Evolutionary conservation across 2,113 vertebrate genomes (phyloP).

Genomic region (Columba livia): DNA sequence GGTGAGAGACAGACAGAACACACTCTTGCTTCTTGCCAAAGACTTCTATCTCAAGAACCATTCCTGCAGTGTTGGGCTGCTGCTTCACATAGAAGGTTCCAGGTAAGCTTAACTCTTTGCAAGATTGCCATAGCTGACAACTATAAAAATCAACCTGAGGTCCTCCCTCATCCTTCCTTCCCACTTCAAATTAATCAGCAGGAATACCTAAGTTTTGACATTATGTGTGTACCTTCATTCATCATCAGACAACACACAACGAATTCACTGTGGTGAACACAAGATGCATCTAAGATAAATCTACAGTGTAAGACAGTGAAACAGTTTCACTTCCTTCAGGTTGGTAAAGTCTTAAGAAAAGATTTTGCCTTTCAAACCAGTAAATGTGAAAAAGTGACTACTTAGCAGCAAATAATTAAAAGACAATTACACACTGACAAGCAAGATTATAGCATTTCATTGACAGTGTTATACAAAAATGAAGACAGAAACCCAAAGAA

Average conservation of each 20-base stretch:
- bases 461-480: background rate
- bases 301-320: background rate
- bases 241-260: background rate
- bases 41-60: background rate
- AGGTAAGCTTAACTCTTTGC: background rate
- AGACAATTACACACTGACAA: slow-evolving; percentile 13
- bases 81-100: background rate
- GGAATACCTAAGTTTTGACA: background rate
- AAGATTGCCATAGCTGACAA: background rate
- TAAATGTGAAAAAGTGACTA: background rate
- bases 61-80: background rate
- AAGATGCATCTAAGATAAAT: background rate
- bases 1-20: background rate
- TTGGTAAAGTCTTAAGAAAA: background rate
- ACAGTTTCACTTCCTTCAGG: background rate
- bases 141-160: background rate
- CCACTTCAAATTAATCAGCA: background rate
- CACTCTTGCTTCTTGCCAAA: background rate
- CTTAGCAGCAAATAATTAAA: slow-evolving; percentile 27
- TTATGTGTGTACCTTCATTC: background rate
- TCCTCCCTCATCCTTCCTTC: background rate
- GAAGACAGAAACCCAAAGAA: slow-evolving; percentile 25
- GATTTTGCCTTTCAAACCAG: background rate
- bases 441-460: background rate
- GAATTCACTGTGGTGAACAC: background rate